Base-by-base conservation (phyloP, 2,797 vertebrate species). In the Enteromius anoplus region DNA sequence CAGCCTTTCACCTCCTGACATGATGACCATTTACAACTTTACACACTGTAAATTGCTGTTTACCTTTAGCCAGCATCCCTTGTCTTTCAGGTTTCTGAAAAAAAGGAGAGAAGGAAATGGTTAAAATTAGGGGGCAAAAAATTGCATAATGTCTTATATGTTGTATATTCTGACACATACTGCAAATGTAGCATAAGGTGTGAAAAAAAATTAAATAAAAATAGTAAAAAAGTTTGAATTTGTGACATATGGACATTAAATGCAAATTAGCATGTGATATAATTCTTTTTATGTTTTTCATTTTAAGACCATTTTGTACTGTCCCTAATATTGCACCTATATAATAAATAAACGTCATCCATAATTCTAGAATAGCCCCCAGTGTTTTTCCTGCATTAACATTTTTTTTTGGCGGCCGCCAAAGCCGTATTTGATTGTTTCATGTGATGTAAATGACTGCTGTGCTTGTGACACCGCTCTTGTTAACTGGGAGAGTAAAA, bases 51-150 rank as follows among this genome's bases (percentile, higher is more conserved):
- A 78, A 8, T 15, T 47, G 55, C 1, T 9, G 12, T 21, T 81
- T 51, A 88, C 95, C 94, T 94, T 92, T 93, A n/a, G 85, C 87
- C 26, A 93, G 86, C 89, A 87, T 90, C 55, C 88, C 80, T 85
- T 90, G 85, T 4, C 85, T 81, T 84, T 82, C 82, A 29, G 82
- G 64, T 64, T 90, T 91, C 94, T 95, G 88, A 83, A 91, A 92
- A 62, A 86, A 8, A 90, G 26, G 2, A 3, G 14, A 19, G 51
- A 14, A 68, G 14, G 34, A 19, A 75, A 40, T 75, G 7, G 14
- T 42, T 60, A 17, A 26, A 58, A 40, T 58, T 11, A 40, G 70
- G 26, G 15, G 2, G 11, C 2, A 14, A 5, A 23, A 15, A 15
- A 40, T 23, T 1, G 2, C 4, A 58, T 15, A 21, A 26, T 69